Conservation (phyloP, 2,797 vertebrate species). For the Acropternis orthonyx region DNA sequence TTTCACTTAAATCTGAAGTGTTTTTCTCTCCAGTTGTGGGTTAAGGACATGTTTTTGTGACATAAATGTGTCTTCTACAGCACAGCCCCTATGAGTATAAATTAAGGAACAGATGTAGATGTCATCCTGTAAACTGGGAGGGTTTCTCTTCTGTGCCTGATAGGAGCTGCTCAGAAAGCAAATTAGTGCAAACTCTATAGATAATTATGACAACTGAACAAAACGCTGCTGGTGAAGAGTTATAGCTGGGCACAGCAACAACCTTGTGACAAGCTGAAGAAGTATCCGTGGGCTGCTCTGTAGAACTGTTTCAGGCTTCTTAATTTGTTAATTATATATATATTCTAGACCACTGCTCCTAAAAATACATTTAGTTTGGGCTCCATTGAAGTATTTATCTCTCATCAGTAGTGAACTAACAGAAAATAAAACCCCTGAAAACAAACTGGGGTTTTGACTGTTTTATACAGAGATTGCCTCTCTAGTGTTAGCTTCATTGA, state of each 20-base stretch:
- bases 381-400: neutral
- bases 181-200: neutral
- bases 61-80: neutral
- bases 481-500: neutral
- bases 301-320: neutral
- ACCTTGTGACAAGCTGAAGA: neutral
- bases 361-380: neutral
- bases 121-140: neutral
- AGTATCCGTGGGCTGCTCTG: neutral
- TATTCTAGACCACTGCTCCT: neutral
- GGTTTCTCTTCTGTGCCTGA: neutral
- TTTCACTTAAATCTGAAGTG: neutral
- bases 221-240: neutral
- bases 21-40: neutral
- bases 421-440: neutral
- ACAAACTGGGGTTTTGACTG: neutral
- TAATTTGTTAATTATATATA: neutral
- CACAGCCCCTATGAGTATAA: neutral
- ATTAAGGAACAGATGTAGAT: neutral
- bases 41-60: neutral
- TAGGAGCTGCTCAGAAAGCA: neutral
- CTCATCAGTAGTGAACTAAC: neutral
- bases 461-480: neutral
- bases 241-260: neutral
- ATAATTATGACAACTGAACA: neutral